Evolutionary conservation across 2,797 vertebrate species (phyloP).

Genomic region (Steatocranus sp.): DNA sequence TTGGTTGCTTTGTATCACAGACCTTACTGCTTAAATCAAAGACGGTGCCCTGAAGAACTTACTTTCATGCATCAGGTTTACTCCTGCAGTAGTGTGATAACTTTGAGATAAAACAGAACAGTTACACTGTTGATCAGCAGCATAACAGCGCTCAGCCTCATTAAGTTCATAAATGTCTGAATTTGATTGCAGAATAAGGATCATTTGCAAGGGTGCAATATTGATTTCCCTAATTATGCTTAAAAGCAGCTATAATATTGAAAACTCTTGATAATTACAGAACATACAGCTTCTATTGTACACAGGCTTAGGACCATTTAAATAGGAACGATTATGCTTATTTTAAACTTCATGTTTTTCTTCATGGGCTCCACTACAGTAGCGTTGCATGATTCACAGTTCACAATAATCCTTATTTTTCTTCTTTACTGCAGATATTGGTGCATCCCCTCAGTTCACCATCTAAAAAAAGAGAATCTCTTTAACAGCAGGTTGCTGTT

Average conservation of each 20-base stretch:
- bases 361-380: not conserved
- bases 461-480: not conserved
- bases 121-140: not conserved
- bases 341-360: not conserved
- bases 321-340: not conserved
- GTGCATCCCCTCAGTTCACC: not conserved
- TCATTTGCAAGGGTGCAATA: slow-evolving; percentile 6
- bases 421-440: not conserved
- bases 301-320: not conserved
- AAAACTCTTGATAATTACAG: not conserved
- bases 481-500: not conserved
- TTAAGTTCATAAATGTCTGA: slow-evolving; percentile 10
- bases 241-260: not conserved
- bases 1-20: slow-evolving; percentile 18
- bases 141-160: slow-evolving; percentile 19
- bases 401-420: not conserved
- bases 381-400: not conserved
- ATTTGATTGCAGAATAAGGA: slow-evolving; percentile 33
- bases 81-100: not conserved
- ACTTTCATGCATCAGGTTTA: not conserved
- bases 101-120: slow-evolving; percentile 11
- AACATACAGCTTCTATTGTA: not conserved
- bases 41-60: not conserved
- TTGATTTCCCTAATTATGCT: slow-evolving; percentile 23
- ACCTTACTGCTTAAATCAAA: slow-evolving; percentile 20